Evolutionary conservation across 2,888 invertebrate species (phyloP).

Genomic region (Hesperia comma): DNA sequence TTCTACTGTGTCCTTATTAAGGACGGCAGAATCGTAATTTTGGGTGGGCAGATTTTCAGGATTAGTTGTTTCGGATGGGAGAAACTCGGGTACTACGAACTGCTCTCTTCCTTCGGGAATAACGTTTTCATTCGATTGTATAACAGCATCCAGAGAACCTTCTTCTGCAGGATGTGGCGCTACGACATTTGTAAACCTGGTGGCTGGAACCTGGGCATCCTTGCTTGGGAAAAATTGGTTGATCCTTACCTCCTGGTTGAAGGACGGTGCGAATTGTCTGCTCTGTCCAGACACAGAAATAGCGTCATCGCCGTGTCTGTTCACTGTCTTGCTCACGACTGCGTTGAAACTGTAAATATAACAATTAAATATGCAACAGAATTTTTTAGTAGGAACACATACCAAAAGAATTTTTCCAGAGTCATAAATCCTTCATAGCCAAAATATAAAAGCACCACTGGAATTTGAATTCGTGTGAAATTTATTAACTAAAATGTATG

Average conservation of each 20-base stretch:
- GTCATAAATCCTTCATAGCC: no score
- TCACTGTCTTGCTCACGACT: conserved; percentile 77
- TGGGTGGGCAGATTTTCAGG: conserved; percentile 12
- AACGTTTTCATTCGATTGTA: background rate
- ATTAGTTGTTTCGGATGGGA: background rate
- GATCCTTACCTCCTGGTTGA: conserved; percentile 68
- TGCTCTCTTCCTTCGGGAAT: conserved; percentile 12
- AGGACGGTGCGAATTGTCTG: conserved; percentile 61
- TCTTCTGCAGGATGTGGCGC: conserved; percentile 51
- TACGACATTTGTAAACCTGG: conserved; percentile 32
- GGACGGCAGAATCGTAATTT: conserved; percentile 37
- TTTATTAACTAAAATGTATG: no score
- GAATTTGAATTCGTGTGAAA: background rate
- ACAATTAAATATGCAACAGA: background rate
- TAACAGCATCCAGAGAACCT: conserved; percentile 9
- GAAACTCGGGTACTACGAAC: conserved; percentile 4
- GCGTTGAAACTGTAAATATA: conserved; percentile 79
- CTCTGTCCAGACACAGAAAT: conserved; percentile 66
- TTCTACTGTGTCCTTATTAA: conserved; percentile 50
- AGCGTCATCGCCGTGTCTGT: conserved; percentile 72
- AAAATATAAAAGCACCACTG: no score
- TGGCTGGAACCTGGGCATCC: conserved; percentile 50
- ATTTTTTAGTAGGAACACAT: no score
- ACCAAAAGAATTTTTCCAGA: no score
- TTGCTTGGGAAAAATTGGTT: conserved; percentile 72